Conservation (phyloP, 1,140 invertebrate genomes). For the Oedothorax gibbosus region DNA sequence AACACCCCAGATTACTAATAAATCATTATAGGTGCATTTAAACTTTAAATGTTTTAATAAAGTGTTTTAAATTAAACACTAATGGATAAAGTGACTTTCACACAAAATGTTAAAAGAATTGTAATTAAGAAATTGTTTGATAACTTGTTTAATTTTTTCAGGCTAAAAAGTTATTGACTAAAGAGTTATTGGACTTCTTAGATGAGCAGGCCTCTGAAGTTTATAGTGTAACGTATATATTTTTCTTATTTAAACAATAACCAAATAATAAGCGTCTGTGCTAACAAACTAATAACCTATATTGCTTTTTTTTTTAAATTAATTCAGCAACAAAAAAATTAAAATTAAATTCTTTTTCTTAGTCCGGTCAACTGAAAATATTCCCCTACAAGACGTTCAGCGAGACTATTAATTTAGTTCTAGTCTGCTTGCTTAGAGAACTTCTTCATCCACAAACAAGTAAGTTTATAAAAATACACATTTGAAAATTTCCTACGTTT, state of each 20-base stretch:
- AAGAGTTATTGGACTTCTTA: constrained; percentile 81
- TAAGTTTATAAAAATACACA: constrained; percentile 63
- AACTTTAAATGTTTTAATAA: no score
- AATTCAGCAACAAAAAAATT: not conserved
- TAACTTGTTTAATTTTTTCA: not conserved
- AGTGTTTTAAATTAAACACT: no score
- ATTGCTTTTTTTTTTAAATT: not conserved
- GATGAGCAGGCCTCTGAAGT: constrained; percentile 87
- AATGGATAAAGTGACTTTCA: no score
- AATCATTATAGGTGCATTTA: no score
- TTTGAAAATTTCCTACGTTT: constrained; percentile 25
- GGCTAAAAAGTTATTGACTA: constrained; percentile 89
- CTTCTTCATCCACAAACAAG: constrained; percentile 87
- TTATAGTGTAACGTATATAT: constrained; percentile 63
- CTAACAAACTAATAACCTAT: not conserved
- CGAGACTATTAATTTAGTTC: constrained; percentile 92
- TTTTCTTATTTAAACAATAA: not conserved
- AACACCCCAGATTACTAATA: no score
- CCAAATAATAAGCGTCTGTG: no score
- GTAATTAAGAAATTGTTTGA: no score
- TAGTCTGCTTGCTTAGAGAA: constrained; percentile 92
- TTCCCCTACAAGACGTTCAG: constrained; percentile 93
- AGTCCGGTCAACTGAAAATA: constrained; percentile 74
- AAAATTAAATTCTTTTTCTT: constrained; percentile 59
- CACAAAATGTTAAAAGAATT: no score